phyloP scores from a whole-genome alignment of 2,113 vertebrate species.

The Triplophysa tibetana region DNA sequence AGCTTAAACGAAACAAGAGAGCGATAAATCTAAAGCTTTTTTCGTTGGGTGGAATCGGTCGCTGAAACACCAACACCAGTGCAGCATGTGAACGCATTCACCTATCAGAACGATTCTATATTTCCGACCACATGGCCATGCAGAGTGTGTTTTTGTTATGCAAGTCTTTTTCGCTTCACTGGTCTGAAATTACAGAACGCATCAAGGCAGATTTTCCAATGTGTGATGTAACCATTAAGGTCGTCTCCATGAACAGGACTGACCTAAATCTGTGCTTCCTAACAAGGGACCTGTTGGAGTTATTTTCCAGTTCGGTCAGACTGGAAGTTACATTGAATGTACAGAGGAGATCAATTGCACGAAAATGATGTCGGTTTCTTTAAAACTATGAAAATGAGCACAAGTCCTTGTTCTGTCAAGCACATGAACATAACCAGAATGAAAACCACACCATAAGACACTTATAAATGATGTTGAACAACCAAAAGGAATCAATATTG shows the following conservation, averaged over 20 bases:
- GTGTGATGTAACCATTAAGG: slow-evolving; percentile 23
- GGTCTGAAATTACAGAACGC: slow-evolving; percentile 5
- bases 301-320: too few species aligned
- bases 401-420: too few species aligned
- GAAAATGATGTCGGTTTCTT: too few species aligned
- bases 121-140: not conserved
- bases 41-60: not conserved
- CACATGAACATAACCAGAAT: too few species aligned
- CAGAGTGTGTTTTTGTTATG: slow-evolving; percentile 33
- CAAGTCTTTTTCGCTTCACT: slow-evolving; percentile 45
- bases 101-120: not conserved
- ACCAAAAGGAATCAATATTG: not conserved
- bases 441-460: too few species aligned
- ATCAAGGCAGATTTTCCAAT: slow-evolving; percentile 13
- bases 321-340: too few species aligned
- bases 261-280: not conserved
- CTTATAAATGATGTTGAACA: too few species aligned
- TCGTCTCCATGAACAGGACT: not conserved
- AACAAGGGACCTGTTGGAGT: not conserved
- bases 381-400: too few species aligned
- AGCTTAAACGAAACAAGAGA: not conserved
- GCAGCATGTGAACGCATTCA: not conserved
- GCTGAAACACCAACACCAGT: not conserved
- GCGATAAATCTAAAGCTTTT: too few species aligned
- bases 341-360: too few species aligned